Percentiles rank a stretch among this genome's conserved stretches.
Evolutionary conservation across 2,113 vertebrate genomes (phyloP).

Genomic region (Sprattus sprattus): DNA sequence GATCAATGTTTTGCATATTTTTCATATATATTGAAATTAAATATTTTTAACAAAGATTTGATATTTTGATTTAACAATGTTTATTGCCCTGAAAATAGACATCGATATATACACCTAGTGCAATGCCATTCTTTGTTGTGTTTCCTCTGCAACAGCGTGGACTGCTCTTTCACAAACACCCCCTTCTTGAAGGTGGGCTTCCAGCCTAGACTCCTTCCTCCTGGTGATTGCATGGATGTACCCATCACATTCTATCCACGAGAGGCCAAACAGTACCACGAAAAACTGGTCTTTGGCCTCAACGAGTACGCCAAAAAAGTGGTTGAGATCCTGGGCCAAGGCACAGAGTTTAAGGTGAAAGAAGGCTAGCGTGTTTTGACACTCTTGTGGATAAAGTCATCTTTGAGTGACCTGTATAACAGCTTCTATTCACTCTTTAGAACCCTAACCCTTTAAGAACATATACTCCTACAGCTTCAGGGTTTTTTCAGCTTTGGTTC

Average conservation of each 20-base stretch:
- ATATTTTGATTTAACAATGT: not conserved
- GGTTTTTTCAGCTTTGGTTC: no score
- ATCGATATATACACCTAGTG: not conserved
- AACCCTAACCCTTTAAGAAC: no score
- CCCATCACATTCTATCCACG: constrained; percentile 79
- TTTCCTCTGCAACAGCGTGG: constrained; percentile 66
- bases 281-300: constrained; percentile 78
- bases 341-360: constrained; percentile 81
- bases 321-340: constrained; percentile 80
- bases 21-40: no score
- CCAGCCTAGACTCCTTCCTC: constrained; percentile 58
- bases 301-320: constrained; percentile 70
- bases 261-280: constrained; percentile 70
- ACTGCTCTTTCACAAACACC: constrained; percentile 75
- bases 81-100: not conserved
- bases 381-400: not conserved
- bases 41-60: not conserved
- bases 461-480: no score
- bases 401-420: no score
- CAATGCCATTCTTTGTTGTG: not conserved
- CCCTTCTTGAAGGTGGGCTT: constrained; percentile 71
- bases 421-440: not conserved
- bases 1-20: no score
- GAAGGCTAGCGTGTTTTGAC: not conserved
- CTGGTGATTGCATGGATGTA: constrained; percentile 71